Conservation (phyloP, 2,797 vertebrate species). For the Enteromius treurensis region DNA sequence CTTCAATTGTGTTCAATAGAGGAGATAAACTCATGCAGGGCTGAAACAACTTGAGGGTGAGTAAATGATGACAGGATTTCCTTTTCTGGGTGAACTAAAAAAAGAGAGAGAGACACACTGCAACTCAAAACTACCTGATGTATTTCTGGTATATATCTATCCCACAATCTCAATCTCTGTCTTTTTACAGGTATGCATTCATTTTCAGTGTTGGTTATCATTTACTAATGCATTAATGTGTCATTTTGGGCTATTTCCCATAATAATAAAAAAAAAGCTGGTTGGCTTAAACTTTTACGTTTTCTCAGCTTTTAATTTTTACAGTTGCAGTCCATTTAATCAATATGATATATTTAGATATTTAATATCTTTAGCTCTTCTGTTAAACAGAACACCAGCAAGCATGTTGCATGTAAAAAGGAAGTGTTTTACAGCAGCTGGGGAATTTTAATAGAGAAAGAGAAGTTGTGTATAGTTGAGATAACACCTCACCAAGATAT, state of each 20-base stretch:
- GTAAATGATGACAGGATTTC: no score
- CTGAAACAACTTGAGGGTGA: no score
- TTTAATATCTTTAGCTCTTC: background rate
- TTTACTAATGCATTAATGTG: background rate
- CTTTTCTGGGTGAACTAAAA: background rate
- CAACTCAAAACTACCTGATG: background rate
- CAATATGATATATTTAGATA: background rate
- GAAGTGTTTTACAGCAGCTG: background rate
- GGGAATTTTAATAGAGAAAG: background rate
- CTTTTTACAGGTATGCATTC: background rate
- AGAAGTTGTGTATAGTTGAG: conserved; percentile 19
- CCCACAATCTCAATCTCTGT: background rate
- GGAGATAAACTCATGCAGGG: no score
- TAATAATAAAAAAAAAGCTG: background rate
- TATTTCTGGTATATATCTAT: background rate
- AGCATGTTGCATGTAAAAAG: background rate
- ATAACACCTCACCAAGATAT: conserved; percentile 7
- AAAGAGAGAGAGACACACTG: background rate
- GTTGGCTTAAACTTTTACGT: no score
- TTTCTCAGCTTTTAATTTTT: no score
- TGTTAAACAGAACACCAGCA: background rate
- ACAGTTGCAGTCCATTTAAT: background rate
- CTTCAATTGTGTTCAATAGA: no score
- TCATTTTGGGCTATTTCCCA: background rate
- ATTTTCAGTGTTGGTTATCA: background rate